Base-by-base conservation (phyloP, 2,888 invertebrate species). In the Leptura quadrifasciata region DNA sequence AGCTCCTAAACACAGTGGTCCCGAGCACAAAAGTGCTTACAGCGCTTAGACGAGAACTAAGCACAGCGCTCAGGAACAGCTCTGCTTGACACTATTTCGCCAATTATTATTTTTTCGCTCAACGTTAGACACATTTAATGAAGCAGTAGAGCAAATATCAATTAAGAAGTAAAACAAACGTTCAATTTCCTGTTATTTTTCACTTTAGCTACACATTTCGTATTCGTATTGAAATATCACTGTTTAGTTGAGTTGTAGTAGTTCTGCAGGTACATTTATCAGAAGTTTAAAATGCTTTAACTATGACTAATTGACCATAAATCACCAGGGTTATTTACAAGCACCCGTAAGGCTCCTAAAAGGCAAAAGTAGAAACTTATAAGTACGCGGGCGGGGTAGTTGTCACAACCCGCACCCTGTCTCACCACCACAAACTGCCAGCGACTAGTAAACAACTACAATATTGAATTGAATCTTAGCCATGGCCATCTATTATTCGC, bases 401-500 rank as follows among this genome's bases (percentile, higher is more conserved):
- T 84, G 84, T 84, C 84, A 83, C 81, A 83, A 81, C 81, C 79
- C 80, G 80, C 82, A 83, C 84, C 84, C 83, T 76, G 79, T 82
- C 81, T 75, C 82, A 81, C 84, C 82, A 81, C 84, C 82, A 75
- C 83, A 82, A 82, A 80, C 83, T 78, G 82, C 78, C 83, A 82
- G 79, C 80, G 76, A 74, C 78, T 69, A 75, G 75, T 75, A 63
- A 79, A 77, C 75, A 78, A 75, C 73, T 75, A 73, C 77, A 77
- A 78, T 77, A 47, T 10, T 58, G 58, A 35, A 69, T 69, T 69
- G 68, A 64, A 65, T 35, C 65, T 64, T 65, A 70, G 35, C 65
- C 58, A 31, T 61, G 72, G 61, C 69, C 72, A 76, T 77, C 79
- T 63, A 76, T 79, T 77, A 78, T 77, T 77, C 72, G 70, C 76